Percentiles rank a stretch among this genome's conserved stretches.
Conservation (phyloP, 2,113 vertebrate species). For the Silurus glanis region DNA sequence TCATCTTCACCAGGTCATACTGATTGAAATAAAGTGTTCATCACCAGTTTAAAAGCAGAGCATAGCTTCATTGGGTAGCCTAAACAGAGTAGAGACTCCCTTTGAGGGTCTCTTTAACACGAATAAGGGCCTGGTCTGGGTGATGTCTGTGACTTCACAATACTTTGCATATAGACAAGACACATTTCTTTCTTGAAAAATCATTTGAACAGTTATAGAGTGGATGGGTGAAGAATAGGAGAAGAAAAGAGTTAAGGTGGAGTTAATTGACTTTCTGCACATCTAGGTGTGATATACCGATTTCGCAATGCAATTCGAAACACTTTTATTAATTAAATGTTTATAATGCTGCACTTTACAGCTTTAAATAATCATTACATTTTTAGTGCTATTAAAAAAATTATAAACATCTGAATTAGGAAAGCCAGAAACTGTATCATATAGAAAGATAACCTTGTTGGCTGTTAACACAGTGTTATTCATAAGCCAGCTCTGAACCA, state of each 20-base stretch:
- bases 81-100: not conserved
- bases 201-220: not conserved
- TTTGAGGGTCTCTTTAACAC: not conserved
- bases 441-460: conserved; percentile 21
- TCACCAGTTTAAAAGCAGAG: conserved; percentile 12
- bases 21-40: conserved; percentile 35
- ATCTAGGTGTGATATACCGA: not conserved
- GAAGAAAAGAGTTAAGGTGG: not conserved
- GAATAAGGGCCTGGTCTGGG: not conserved
- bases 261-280: not conserved
- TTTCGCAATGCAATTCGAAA: not conserved
- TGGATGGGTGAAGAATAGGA: not conserved
- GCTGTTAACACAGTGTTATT: conserved; percentile 25
- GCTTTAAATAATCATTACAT: conserved; percentile 27
- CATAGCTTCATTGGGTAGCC: conserved; percentile 2
- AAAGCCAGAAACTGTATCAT: conserved; percentile 23
- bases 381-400: not conserved
- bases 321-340: not conserved
- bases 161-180: not conserved
- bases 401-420: not conserved
- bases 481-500: conserved; percentile 13
- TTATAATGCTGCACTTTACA: not conserved
- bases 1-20: conserved; percentile 43
- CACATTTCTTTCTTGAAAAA: not conserved
- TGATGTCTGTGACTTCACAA: not conserved